phyloP scores from a whole-genome alignment of 2,797 vertebrate species.

The Ara ararauna region DNA sequence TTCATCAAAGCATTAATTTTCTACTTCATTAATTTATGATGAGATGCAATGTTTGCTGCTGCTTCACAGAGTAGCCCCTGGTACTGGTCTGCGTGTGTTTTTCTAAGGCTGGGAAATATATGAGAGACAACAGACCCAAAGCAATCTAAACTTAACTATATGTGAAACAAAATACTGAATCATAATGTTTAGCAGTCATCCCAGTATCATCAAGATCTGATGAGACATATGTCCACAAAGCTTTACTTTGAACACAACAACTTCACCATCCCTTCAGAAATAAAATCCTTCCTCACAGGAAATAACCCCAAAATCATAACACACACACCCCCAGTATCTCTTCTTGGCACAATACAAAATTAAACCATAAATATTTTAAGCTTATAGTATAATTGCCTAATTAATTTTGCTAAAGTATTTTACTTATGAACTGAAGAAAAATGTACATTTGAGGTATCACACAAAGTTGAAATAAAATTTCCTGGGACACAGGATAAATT shows the following conservation, averaged over 20 bases:
- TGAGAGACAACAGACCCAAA: background rate
- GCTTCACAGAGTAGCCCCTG: background rate
- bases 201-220: background rate
- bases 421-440: slow-evolving; percentile 8
- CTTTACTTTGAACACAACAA: background rate
- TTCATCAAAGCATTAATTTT: slow-evolving; percentile 60
- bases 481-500: background rate
- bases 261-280: background rate
- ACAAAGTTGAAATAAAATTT: background rate
- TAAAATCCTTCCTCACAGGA: background rate
- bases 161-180: background rate
- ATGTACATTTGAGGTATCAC: background rate
- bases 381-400: background rate
- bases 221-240: background rate
- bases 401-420: background rate
- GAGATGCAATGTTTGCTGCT: slow-evolving; percentile 28
- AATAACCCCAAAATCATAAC: background rate
- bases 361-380: background rate
- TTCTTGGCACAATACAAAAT: background rate
- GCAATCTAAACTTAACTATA: slow-evolving; percentile 17
- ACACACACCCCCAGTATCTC: background rate
- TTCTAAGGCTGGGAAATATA: background rate
- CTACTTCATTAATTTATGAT: slow-evolving; percentile 39
- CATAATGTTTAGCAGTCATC: background rate
- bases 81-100: background rate